Base-by-base conservation (phyloP, 2,113 vertebrate genomes). In the Arothron firmamentum region DNA sequence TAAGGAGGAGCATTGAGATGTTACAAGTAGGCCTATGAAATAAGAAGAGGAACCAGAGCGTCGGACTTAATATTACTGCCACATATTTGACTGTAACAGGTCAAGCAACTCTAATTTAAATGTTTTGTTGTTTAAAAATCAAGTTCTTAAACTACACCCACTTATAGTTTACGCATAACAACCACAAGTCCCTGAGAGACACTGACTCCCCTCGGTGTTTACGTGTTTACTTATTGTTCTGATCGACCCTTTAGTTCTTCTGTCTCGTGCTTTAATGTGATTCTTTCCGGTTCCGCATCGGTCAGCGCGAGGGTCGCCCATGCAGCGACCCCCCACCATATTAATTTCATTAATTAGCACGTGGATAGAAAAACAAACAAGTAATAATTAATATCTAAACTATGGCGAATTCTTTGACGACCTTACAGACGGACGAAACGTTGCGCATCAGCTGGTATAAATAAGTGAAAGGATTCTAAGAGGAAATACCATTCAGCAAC, bases 231-330 rank as follows among this genome's bases (percentile, higher is more conserved):
- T 90, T 86, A 81, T 87, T 87, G 82, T 90, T 87, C 76, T 79
- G 80, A 88, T 88, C 77, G 83, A 71, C 63, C 77, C 65, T 83
- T 88, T 83, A 58, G 57, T 81, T 84, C 78, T 65, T 65, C 76
- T 80, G 66, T 87, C 82, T 88, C 72, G 71, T 76, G 78, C 78
- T 72, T 82, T 81, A 90, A 90, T 85, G 82, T 83, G 86, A 90
- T 91, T 91, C 77, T 91, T 88, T 90, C 87, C 88, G 81, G 88
- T 89, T 90, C 85, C 88, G 83, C 88, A 82, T n/a, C 87, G 88
- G 86, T 84, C 83, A 88, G 76, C 83, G 68, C 80, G 23, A 67
- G 81, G 87, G 83, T 87, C 83, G 86, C 74, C 64, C 78, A 88
- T 80, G 78, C 87, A 83, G 77, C 75, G 21, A 71, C 77, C 62